Evolutionary conservation across 2,113 vertebrate genomes (phyloP).

Genomic region (Piaya cayana): DNA sequence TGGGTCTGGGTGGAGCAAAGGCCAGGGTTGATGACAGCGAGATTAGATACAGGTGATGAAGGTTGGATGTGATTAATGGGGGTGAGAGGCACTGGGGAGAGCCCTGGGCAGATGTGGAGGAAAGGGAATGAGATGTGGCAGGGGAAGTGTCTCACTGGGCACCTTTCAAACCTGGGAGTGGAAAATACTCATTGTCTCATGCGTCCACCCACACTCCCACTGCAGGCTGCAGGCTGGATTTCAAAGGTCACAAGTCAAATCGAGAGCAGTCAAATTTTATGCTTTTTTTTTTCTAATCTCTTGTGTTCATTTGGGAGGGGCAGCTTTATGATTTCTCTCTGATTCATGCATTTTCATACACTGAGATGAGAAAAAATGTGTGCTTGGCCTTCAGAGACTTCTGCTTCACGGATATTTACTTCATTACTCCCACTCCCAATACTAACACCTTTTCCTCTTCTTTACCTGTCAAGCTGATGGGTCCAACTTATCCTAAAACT

Average conservation of each 20-base stretch:
- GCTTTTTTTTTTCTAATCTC: background rate
- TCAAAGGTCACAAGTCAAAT: background rate
- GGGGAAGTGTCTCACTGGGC: background rate
- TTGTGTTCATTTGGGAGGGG: accelerated
- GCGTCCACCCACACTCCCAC: background rate
- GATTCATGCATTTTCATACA: background rate
- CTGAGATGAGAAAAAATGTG: background rate
- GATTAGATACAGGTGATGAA: background rate
- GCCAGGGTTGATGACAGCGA: background rate
- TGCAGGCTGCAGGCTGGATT: background rate
- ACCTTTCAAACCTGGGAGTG: background rate
- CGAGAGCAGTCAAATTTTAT: background rate
- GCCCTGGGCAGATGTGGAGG: background rate
- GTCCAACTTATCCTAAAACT: background rate
- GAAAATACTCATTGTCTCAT: background rate
- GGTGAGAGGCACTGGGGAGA: background rate
- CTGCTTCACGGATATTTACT: background rate
- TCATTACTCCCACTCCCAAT: background rate
- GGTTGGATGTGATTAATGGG: background rate
- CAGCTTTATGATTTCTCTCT: background rate
- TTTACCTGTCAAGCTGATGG: background rate
- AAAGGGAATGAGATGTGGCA: background rate
- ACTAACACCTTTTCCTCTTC: background rate
- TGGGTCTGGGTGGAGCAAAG: background rate
- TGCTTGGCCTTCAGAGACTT: background rate